Percentiles rank a stretch among this genome's conserved stretches.
These are phyloP conservation scores for Porites rus DNA, from an alignment of 92 coral and sea anemone genomes.

Conservation along the genomic window DNA sequence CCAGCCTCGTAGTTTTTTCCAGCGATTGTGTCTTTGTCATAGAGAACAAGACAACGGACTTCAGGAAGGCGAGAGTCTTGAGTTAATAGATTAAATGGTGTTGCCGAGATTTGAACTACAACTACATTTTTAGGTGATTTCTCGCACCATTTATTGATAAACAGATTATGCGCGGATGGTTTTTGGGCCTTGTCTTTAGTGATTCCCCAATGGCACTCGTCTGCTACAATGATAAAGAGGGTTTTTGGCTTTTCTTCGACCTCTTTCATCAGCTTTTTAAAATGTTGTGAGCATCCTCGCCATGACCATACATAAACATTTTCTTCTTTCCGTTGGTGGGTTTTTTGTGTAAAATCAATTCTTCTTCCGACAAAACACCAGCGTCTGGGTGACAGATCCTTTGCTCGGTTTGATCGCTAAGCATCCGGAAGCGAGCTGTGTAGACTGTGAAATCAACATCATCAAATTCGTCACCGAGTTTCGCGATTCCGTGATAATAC, in stretches of 20 bases:
- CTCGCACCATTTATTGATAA: slow-evolving; percentile 42
- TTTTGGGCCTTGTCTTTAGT: slow-evolving; percentile 40
- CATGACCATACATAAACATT: slow-evolving; percentile 46
- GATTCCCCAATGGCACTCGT: slow-evolving; percentile 67
- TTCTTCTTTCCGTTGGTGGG: neutral
- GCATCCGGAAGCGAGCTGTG: slow-evolving; percentile 57
- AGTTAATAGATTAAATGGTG: slow-evolving; percentile 50
- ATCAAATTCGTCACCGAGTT: slow-evolving; percentile 27
- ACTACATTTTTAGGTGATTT: slow-evolving; percentile 27
- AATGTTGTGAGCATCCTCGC: slow-evolving; percentile 18
- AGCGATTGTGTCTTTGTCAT: neutral
- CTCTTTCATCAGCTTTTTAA: slow-evolving; percentile 14
- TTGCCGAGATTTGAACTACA: slow-evolving; percentile 50
- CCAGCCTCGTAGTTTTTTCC: neutral
- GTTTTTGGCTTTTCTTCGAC: slow-evolving; percentile 36
- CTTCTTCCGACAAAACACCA: slow-evolving; percentile 33
- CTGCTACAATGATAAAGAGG: slow-evolving; percentile 50
- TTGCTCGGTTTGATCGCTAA: slow-evolving; percentile 58
- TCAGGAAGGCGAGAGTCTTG: slow-evolving; percentile 53
- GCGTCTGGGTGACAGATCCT: slow-evolving; percentile 51
- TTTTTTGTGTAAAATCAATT: neutral
- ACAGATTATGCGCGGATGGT: slow-evolving; percentile 53
- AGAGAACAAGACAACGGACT: slow-evolving; percentile 4
- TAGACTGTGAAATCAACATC: slow-evolving; percentile 49
- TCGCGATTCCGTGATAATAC: slow-evolving; percentile 34